Evolutionary conservation across 2,797 vertebrate species (phyloP).

Genomic region (Sebastes oblongus): DNA sequence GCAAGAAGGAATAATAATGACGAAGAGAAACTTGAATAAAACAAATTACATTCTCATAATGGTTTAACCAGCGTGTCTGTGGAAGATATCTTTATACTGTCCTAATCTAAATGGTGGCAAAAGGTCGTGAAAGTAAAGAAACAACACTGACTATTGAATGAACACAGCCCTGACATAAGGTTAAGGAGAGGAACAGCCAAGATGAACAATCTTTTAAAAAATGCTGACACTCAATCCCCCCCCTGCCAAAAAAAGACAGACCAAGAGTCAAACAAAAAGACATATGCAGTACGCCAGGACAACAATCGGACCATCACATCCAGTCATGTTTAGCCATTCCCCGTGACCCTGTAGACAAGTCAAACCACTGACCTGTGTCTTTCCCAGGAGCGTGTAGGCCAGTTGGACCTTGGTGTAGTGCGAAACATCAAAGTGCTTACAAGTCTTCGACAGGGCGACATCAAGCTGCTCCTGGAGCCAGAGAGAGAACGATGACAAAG

Average conservation of each 20-base stretch:
- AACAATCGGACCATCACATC: background rate
- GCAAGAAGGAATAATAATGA: background rate
- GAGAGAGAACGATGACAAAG: conserved; percentile 43
- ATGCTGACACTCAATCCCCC: background rate
- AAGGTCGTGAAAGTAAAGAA: background rate
- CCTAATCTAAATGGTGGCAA: background rate
- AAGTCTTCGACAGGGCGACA: conserved; percentile 98
- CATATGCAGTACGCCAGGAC: background rate
- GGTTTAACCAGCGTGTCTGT: background rate
- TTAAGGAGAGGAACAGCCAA: background rate
- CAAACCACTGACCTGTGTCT: conserved; percentile 91
- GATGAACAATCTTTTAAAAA: background rate
- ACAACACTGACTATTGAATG: background rate
- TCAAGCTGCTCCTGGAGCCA: conserved; percentile 93
- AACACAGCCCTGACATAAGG: background rate
- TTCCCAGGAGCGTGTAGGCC: conserved; percentile 96
- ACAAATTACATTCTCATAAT: background rate
- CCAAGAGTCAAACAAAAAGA: background rate
- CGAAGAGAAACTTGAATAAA: background rate
- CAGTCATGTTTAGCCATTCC: background rate
- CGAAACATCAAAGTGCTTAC: conserved; percentile 95
- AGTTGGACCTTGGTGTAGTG: conserved; percentile 98
- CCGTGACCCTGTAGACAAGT: background rate
- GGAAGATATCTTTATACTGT: background rate
- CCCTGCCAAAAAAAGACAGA: background rate